Base-by-base conservation (phyloP, 2,888 invertebrate species). In the Xestia rhomboidea region DNA sequence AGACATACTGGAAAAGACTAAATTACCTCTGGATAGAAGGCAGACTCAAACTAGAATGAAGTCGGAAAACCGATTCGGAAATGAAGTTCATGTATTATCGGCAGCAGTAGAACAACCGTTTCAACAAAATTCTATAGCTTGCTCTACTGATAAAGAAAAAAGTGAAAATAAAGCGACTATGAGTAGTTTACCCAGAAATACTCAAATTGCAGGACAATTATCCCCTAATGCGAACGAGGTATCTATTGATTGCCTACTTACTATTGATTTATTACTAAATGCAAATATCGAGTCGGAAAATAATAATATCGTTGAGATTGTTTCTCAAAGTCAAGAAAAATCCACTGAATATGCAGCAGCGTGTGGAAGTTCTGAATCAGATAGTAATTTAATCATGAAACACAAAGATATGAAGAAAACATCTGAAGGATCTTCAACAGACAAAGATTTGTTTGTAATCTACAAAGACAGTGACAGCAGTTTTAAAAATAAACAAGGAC, bases 361-460 rank as follows among this genome's bases (percentile, higher is more conserved):
- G 34, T 62, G 44, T 68, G 88, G 79, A 71, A 87, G 86, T 77
- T 85, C 79, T 77, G 83, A 80, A 62, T 79, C 76, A 41, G 84
- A 89, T 38, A 87, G 66, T 69, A 85, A 86, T 41, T 54, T 46
- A 18, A 84, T 87, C 13, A 82, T 80, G 73, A 84, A 73, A 69
- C 79, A 76, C 38, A 82, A 80, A 46, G 70, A 87, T 34, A 86
- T 60, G 66, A 82, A 84, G 34, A 21, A 62, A 60, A 68, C 84
- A 2, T 86, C 86, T 51, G 85, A 77, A 51, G 86, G 77, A 57
- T 89, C 90, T 38, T 76, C 83, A n/a, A 88, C 90, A 27, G 83
- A 94, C 62, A 93, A 93, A 84, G 94, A 94, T 86, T 83, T 95
- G 70, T 93, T 95, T 87, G 81, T 94, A 30, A 94, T 95, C 83